These are phyloP conservation scores for Drosophila bocqueti DNA, from an alignment of 1,140 invertebrate genomes.

Conservation along the genomic window DNA sequence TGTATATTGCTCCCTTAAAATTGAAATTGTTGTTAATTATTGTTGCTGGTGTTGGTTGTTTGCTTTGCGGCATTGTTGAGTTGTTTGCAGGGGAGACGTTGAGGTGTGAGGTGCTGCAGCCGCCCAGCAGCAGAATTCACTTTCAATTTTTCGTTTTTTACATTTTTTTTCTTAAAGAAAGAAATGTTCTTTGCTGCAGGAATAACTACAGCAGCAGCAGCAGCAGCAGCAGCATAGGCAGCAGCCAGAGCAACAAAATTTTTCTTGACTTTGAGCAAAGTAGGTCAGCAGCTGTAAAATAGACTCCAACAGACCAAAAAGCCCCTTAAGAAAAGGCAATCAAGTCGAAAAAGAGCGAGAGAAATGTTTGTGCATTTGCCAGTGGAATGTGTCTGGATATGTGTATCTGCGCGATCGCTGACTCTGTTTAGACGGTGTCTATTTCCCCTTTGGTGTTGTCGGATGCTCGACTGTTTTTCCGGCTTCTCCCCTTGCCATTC, in stretches of 20 bases:
- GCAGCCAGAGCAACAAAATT: conserved; percentile 33
- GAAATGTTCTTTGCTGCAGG: conserved; percentile 58
- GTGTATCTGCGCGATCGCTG: conserved; percentile 41
- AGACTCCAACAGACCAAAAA: conserved; percentile 56
- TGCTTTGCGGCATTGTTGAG: conserved; percentile 75
- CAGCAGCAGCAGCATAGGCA: conserved; percentile 5
- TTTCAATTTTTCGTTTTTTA: conserved; percentile 63
- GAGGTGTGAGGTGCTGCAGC: conserved; percentile 42
- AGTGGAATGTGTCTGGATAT: conserved; percentile 44
- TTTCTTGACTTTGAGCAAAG: conserved; percentile 77
- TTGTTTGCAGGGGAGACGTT: conserved; percentile 55
- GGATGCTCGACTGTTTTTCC: conserved; percentile 5
- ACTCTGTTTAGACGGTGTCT: conserved; percentile 60
- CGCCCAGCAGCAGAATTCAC: conserved; percentile 71
- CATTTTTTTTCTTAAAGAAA: conserved; percentile 14
- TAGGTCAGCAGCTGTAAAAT: conserved; percentile 82
- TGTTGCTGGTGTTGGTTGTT: conserved; percentile 55
- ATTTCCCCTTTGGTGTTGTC: conserved; percentile 47
- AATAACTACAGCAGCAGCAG: conserved; percentile 9
- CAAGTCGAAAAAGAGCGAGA: conserved; percentile 45
- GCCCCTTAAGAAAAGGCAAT: conserved; percentile 43
- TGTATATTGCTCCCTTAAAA: conserved; percentile 61
- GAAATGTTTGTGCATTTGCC: conserved; percentile 55
- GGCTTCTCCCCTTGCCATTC: conserved; percentile 27
- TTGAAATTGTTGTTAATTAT: conserved; percentile 79